Conservation (phyloP, 1,140 invertebrate species). For the Tetragonula clypearis region DNA sequence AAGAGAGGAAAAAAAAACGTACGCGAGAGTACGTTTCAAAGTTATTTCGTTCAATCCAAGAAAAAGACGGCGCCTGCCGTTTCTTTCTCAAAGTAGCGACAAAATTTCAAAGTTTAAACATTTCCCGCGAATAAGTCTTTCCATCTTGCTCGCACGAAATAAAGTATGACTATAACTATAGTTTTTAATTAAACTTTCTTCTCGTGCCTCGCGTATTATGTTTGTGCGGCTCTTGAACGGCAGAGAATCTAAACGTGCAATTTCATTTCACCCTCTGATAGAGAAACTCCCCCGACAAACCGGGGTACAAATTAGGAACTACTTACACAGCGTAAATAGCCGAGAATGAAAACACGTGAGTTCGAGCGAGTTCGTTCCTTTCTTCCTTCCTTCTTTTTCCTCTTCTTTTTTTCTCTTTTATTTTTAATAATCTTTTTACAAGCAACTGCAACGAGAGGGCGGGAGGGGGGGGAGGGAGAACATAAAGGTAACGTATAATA, state of each 20-base stretch:
- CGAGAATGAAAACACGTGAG: neutral
- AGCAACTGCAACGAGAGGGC: neutral
- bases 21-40: neutral
- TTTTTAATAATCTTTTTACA: neutral
- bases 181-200: neutral
- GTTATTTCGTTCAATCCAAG: neutral
- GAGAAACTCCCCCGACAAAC: neutral
- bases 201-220: neutral
- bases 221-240: neutral
- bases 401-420: neutral
- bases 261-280: neutral
- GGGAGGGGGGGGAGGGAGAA: fast-evolving
- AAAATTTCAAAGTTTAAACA: neutral
- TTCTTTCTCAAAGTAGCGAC: neutral
- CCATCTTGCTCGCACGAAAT: neutral
- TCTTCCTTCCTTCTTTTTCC: no score
- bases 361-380: neutral
- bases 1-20: no score
- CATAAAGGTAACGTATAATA: neutral
- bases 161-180: neutral
- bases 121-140: neutral
- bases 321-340: neutral
- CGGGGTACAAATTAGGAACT: neutral
- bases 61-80: no score
- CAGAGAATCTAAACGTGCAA: neutral